phyloP scores from a whole-genome alignment of 2,888 invertebrate species.

The Platycheirus albimanus region DNA sequence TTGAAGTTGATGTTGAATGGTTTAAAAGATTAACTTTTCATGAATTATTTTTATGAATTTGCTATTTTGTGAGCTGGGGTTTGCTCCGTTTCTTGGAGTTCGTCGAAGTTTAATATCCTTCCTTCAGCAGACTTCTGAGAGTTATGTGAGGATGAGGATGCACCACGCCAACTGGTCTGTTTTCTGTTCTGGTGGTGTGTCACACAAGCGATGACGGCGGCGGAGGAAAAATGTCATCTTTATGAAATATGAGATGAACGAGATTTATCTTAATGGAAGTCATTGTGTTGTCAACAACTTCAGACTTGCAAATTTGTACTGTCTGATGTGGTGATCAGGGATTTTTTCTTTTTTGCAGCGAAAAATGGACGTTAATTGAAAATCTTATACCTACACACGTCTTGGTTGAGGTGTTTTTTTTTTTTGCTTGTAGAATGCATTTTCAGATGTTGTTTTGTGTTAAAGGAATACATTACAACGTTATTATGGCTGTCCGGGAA shows the following conservation, averaged over 20 bases:
- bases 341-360: background rate
- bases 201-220: conserved; percentile 7
- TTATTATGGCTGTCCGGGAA: background rate
- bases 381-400: conserved; percentile 33
- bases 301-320: conserved; percentile 60
- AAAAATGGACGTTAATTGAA: conserved; percentile 62
- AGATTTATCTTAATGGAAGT: conserved; percentile 73
- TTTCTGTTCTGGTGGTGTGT: conserved; percentile 12
- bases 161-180: conserved; percentile 52
- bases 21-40: conserved; percentile 72
- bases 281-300: conserved; percentile 71
- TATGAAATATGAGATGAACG: conserved; percentile 69
- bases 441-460: background rate
- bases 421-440: background rate
- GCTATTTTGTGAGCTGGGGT: no score
- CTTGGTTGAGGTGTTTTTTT: background rate
- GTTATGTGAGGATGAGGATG: conserved; percentile 31
- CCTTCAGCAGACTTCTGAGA: no score
- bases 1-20: conserved; percentile 49
- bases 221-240: conserved; percentile 30
- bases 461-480: background rate
- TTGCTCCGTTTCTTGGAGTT: conserved; percentile 6
- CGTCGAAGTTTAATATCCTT: conserved; percentile 14
- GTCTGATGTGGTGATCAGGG: conserved; percentile 20
- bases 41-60: conserved; percentile 64